phyloP scores from a whole-genome alignment of 2,113 vertebrate genomes.

The Amblyornis subalaris region DNA sequence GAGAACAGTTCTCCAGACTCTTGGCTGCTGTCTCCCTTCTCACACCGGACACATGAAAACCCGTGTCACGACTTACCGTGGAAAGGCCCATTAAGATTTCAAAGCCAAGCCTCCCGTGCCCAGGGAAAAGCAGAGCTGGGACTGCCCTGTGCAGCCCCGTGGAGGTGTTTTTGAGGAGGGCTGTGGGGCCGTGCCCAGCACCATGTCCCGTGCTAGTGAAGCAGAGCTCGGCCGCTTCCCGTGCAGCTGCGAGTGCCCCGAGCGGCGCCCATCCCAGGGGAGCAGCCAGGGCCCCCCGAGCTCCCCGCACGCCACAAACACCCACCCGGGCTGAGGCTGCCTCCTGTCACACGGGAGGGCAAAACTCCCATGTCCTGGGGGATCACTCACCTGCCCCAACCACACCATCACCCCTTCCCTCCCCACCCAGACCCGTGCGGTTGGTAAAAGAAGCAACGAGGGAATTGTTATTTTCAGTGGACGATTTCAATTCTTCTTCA shows the following conservation, averaged over 20 bases:
- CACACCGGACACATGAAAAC: background rate
- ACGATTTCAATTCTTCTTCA: background rate
- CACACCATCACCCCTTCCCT: background rate
- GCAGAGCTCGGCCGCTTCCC: slow-evolving; percentile 33
- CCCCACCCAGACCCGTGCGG: background rate
- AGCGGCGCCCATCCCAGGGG: background rate
- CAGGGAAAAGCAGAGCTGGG: background rate
- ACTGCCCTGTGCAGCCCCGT: background rate
- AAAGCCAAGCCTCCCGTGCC: background rate
- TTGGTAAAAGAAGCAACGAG: fast-evolving
- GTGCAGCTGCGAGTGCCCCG: background rate
- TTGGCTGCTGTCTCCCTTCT: background rate
- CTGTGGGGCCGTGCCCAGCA: background rate
- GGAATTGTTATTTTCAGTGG: background rate
- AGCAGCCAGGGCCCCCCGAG: background rate
- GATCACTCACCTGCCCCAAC: background rate
- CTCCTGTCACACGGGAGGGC: background rate
- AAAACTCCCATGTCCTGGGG: background rate
- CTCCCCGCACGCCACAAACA: background rate
- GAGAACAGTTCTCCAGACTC: background rate
- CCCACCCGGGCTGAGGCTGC: fast-evolving
- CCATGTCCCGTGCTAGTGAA: background rate
- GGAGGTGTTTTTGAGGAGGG: background rate
- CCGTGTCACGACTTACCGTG: fast-evolving
- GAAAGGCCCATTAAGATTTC: background rate